Percentiles rank a stretch among this genome's conserved stretches.
Conservation (phyloP, 2,888 invertebrate species). For the Hypercompe scribonia region DNA sequence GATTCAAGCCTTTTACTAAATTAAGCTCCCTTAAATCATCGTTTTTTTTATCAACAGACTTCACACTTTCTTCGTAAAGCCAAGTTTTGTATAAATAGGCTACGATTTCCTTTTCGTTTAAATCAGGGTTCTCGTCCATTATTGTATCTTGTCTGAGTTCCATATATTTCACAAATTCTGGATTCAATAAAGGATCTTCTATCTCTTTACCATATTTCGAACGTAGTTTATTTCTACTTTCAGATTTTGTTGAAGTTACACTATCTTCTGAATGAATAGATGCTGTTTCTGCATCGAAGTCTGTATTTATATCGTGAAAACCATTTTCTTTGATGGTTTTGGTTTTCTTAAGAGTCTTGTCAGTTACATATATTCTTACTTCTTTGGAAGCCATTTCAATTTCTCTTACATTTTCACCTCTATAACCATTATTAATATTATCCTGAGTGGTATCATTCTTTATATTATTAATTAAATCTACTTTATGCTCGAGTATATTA, state of each 20-base stretch:
- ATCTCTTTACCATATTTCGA: conserved; percentile 41
- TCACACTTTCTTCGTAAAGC: conserved; percentile 75
- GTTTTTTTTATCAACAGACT: conserved; percentile 64
- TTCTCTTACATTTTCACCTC: conserved; percentile 36
- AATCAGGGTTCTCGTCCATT: conserved; percentile 81
- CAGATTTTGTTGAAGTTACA: conserved; percentile 36
- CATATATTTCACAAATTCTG: conserved; percentile 81
- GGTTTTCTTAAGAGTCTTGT: neutral
- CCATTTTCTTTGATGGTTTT: conserved; percentile 37
- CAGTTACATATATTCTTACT: conserved; percentile 41
- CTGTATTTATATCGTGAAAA: conserved; percentile 34
- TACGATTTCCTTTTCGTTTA: conserved; percentile 75
- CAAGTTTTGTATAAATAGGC: conserved; percentile 82
- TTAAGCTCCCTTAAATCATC: conserved; percentile 60
- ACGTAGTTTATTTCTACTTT: conserved; percentile 55
- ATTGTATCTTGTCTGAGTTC: conserved; percentile 79
- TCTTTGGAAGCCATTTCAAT: conserved; percentile 41
- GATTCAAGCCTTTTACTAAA: conserved; percentile 62
- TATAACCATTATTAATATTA: conserved; percentile 23
- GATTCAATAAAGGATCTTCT: conserved; percentile 57
- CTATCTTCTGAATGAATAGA: conserved; percentile 56
- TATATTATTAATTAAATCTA: conserved; percentile 11
- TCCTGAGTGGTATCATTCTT: conserved; percentile 19
- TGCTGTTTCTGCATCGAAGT: conserved; percentile 49
- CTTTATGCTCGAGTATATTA: conserved; percentile 10